phyloP scores from a whole-genome alignment of 1,140 invertebrate species.

The Reticulitermes speratus region DNA sequence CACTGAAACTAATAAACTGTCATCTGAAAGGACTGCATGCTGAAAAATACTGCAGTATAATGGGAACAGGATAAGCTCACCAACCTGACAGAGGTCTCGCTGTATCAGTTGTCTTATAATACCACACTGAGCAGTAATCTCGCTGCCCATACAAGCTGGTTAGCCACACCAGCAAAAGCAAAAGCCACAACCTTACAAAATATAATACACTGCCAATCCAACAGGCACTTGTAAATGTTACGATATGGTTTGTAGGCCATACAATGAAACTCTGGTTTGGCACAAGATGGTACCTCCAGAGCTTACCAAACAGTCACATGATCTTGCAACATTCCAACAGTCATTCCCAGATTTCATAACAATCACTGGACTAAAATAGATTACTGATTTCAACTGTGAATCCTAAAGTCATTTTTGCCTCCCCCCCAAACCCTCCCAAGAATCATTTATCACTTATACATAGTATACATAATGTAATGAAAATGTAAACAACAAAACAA shows the following conservation, averaged over 20 bases:
- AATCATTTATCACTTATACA: no score
- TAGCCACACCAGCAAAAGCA: neutral
- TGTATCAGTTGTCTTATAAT: neutral
- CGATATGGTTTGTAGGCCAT: constrained; percentile 15
- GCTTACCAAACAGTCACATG: neutral
- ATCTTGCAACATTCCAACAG: neutral
- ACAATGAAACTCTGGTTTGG: neutral
- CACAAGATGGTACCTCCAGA: neutral
- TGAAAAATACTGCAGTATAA: neutral
- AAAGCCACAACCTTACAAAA: constrained; percentile 4
- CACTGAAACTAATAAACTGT: neutral
- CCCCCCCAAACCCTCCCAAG: no score
- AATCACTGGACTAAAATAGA: neutral
- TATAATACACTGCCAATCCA: neutral
- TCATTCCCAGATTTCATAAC: neutral
- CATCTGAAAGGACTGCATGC: neutral
- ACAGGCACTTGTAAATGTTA: constrained; percentile 2
- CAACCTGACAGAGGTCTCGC: neutral
- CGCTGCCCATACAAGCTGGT: neutral
- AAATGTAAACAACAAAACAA: no score
- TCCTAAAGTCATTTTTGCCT: no score
- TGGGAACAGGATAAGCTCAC: neutral
- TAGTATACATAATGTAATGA: no score
- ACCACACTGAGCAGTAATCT: neutral
- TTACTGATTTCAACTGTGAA: neutral